phyloP scores from a whole-genome alignment of 2,113 vertebrate genomes.

The Odontophorus gujanensis region DNA sequence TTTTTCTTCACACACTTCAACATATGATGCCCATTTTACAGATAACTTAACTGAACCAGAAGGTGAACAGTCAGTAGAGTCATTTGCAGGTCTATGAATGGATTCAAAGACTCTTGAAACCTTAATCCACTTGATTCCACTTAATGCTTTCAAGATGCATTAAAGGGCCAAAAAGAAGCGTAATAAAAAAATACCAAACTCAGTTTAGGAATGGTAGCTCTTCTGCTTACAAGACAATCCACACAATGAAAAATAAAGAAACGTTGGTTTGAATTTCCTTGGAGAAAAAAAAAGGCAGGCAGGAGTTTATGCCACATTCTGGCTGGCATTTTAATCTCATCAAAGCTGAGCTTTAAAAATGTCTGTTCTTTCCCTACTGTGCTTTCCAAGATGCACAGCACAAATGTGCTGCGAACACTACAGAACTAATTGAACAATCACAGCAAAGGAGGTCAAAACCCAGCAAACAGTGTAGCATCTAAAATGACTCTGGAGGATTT shows the following conservation, averaged over 20 bases:
- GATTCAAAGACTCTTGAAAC: conserved; percentile 48
- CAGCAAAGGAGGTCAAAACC: conserved; percentile 77
- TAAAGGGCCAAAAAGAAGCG: conserved; percentile 56
- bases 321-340: conserved; percentile 51
- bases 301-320: conserved; percentile 19
- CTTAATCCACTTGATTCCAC: conserved; percentile 56
- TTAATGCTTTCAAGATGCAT: conserved; percentile 53
- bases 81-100: conserved; percentile 32
- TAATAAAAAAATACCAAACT: neutral
- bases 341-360: conserved; percentile 23
- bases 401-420: conserved; percentile 58
- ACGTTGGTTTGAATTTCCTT: conserved; percentile 23
- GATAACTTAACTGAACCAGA: neutral
- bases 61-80: conserved; percentile 3
- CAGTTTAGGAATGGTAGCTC: neutral
- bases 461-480: conserved; percentile 75
- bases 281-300: conserved; percentile 48
- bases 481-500: conserved; percentile 77
- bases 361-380: conserved; percentile 2
- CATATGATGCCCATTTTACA: neutral
- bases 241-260: conserved; percentile 24
- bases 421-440: conserved; percentile 79
- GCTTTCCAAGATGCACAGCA: conserved; percentile 29
- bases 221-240: neutral
- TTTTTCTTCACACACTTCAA: neutral